Conservation (phyloP, 23 tunicate species). For the Ascidia mentula region DNA sequence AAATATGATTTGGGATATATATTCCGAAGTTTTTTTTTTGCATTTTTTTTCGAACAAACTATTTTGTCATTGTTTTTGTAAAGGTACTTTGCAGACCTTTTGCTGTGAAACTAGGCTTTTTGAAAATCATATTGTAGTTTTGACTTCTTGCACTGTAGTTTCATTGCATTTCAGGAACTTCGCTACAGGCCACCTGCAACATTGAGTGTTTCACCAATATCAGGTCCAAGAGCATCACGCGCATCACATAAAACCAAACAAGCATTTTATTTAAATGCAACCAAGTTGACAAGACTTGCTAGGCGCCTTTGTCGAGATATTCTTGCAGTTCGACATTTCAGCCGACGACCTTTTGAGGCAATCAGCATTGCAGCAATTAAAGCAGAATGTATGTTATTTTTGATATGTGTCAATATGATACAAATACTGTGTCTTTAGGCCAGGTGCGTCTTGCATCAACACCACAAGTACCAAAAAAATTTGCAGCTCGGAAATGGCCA, state of each 20-base stretch:
- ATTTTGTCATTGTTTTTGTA: no score
- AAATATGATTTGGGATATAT: background rate
- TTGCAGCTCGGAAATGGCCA: constrained; percentile 64
- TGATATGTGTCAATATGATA: background rate
- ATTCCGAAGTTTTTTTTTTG: no score
- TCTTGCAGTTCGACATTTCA: constrained; percentile 51
- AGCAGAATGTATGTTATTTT: constrained; percentile 85
- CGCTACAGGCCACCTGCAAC: constrained; percentile 66
- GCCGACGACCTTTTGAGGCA: constrained; percentile 75
- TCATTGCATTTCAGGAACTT: constrained; percentile 53
- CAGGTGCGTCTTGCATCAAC: constrained; percentile 57
- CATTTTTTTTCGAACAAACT: no score
- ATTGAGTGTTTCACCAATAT: constrained; percentile 20
- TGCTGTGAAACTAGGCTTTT: no score
- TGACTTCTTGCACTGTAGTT: no score
- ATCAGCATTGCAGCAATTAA: constrained; percentile 82
- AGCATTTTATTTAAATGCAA: constrained; percentile 86
- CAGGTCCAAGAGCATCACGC: constrained; percentile 43
- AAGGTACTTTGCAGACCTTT: no score
- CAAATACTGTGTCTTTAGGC: no score
- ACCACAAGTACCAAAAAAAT: constrained; percentile 35
- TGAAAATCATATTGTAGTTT: no score
- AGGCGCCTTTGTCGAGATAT: constrained; percentile 78
- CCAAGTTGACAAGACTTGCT: constrained; percentile 77
- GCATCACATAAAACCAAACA: constrained; percentile 86